Evolutionary conservation across 2,797 vertebrate genomes (phyloP), one percentile per base, ranked within the genome.

Genomic region (Triplophysa bombifrons): DNA sequence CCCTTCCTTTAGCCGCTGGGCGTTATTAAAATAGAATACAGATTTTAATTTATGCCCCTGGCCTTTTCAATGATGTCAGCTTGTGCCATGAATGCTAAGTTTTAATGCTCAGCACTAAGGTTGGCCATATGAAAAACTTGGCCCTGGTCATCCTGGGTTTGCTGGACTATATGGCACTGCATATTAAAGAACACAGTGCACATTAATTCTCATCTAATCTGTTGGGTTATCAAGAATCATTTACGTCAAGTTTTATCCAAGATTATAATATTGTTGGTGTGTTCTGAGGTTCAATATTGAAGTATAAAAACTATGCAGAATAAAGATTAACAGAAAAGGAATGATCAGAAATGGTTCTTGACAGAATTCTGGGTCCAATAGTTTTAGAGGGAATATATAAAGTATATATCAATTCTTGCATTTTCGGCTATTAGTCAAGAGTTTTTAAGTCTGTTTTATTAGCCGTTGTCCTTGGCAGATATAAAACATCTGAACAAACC

Each of bases 1-100:
- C 30, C n/a, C 73, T 75, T 75, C 48, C 55, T 55, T 75, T 75
- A 66, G 73, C 73, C 63, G 65, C 48, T 44, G 73, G 75, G 41
- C 58, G 60, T 22, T 19, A 60, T 50, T 50, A 51, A 50, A 61
- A 63, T 69, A 30, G 55, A 34, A 77, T 69, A 60, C 44, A 34
- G 38, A 61, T 77, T 77, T 69, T 50, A 58, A 69, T 69, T 77
- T 65, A 34, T 0, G 41, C 66, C 58, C 13, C 25, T 60, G 75
- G 53, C 75, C 53, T 69, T 61, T 78, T 34, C 44, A 69, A n/a
- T 51, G 53, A 71, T 71, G 60, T 70, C 73, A 55, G 73, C 34
- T 55, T 65, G 27, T 65, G 67, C 67, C 20, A 65, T 30, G 46
- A 76, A 71, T 34, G 53, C 48, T 69, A 30, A 66, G 48, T 41